Evolutionary conservation across 2,113 vertebrate species (phyloP).

Genomic region (Trogon melanurus): DNA sequence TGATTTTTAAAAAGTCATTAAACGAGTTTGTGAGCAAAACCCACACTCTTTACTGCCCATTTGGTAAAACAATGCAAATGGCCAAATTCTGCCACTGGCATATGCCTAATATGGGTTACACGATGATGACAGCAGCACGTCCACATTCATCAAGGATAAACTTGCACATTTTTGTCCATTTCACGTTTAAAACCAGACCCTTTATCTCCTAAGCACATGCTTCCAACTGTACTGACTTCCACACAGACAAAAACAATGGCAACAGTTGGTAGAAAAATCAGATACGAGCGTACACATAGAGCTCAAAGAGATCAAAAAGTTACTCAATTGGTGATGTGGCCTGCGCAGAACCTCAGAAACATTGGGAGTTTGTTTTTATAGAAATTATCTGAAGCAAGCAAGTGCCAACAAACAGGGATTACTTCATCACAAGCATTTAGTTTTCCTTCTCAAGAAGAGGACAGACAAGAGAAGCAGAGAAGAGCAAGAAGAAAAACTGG

Average conservation of each 20-base stretch:
- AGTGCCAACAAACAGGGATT: constrained; percentile 48
- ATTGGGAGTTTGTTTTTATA: constrained; percentile 19
- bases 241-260: neutral
- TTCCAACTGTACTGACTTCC: neutral
- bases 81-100: neutral
- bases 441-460: neutral
- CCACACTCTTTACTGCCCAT: neutral
- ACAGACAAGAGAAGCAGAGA: neutral
- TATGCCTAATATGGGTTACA: neutral
- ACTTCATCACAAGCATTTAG: constrained; percentile 43
- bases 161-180: neutral
- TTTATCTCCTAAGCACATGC: neutral
- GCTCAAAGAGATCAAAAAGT: constrained; percentile 12
- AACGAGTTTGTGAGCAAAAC: neutral
- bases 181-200: neutral
- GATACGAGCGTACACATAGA: neutral
- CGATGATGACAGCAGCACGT: neutral
- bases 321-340: neutral
- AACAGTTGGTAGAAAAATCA: neutral
- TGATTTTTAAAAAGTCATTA: neutral
- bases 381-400: constrained; percentile 48
- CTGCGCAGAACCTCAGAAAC: neutral
- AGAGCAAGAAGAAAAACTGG: constrained; percentile 70
- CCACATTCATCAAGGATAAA: neutral
- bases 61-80: constrained; percentile 4